A percentile compares a stretch with the other conserved stretches of the same genome.
These are phyloP conservation scores for Cerastis leucographa DNA, from an alignment of 2,888 invertebrate species.

Conservation along the genomic window DNA sequence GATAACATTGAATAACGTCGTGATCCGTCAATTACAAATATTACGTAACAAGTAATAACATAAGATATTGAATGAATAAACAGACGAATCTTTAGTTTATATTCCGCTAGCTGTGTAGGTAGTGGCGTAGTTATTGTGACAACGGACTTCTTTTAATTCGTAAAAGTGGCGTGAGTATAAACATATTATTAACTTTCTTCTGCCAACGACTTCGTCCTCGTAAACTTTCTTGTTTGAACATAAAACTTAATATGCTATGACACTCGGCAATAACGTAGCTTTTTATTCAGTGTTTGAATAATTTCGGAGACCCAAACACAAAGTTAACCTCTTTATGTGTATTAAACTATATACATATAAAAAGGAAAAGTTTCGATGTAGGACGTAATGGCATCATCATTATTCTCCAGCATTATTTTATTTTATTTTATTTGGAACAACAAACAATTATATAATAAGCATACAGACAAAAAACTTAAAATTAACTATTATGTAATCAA, in stretches of 20 bases:
- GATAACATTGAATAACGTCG: constrained; percentile 62
- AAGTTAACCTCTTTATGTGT: background rate
- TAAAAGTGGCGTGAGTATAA: constrained; percentile 54
- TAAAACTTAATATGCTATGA: background rate
- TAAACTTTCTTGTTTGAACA: background rate
- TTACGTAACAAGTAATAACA: constrained; percentile 50
- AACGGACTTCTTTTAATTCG: constrained; percentile 3
- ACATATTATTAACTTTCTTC: background rate
- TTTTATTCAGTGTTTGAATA: background rate
- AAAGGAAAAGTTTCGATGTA: no score
- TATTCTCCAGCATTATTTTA: no score
- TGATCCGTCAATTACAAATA: constrained; percentile 48
- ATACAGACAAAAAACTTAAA: no score
- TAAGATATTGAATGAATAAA: constrained; percentile 41
- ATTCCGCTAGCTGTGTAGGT: constrained; percentile 40
- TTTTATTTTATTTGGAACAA: no score
- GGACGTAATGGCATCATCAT: background rate
- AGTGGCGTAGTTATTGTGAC: constrained; percentile 34
- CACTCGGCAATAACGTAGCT: background rate
- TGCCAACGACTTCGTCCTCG: background rate
- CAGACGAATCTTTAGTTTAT: constrained; percentile 53
- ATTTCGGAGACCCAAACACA: background rate
- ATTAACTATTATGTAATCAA: no score
- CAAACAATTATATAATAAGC: no score
- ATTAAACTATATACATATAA: no score